Evolutionary conservation across 2,797 vertebrate species (phyloP), one percentile per base, ranked within the genome.

Genomic region (Enteromius mattozi): DNA sequence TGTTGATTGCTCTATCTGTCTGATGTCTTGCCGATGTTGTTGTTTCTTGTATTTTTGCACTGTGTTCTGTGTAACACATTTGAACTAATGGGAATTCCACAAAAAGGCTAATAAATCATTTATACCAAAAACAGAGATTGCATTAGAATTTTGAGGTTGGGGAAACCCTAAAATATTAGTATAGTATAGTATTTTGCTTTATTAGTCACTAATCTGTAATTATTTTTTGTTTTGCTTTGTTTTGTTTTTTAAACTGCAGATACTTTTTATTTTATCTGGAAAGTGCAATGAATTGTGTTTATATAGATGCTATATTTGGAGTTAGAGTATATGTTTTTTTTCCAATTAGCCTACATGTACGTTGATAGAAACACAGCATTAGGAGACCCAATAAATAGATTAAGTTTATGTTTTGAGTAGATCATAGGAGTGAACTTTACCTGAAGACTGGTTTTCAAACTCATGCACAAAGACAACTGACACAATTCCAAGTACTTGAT

Each of bases 21-120:
- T 79, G 51, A 68, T 49, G 82, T 83, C 83, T 70, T 82, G 59
- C 81, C 49, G 70, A 84, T 94, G 88, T 88, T 8, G 85, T 94
- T 93, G 85, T 94, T 93, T 80, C 24, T 90, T 88, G 94, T 95
- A 94, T 95, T 94, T 95, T 94, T 95, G 95, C 95, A 94, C 94
- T 96, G 94, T 96, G 96, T 94, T 94, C 16, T 0, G 92, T 95
- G 91, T 92, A 92, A 94, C 93, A 89, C 90, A 91, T 89, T 90
- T 82, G 82, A 84, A 63, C 70, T 42, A 70, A 81, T 85, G 89
- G 77, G 93, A 94, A 94, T 95, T 97, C 96, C 96, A 96, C 96
- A 96, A 96, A 96, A 96, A 93, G 93, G 94, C 93, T 59, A 45
- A 45, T 45, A 45, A 45, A 45, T 45, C 42, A 45, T 45, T 45